A percentile compares a stretch with the other conserved stretches of the same genome.
Conservation (phyloP, 2,888 invertebrate genomes). For the Monochamus alternatus region DNA sequence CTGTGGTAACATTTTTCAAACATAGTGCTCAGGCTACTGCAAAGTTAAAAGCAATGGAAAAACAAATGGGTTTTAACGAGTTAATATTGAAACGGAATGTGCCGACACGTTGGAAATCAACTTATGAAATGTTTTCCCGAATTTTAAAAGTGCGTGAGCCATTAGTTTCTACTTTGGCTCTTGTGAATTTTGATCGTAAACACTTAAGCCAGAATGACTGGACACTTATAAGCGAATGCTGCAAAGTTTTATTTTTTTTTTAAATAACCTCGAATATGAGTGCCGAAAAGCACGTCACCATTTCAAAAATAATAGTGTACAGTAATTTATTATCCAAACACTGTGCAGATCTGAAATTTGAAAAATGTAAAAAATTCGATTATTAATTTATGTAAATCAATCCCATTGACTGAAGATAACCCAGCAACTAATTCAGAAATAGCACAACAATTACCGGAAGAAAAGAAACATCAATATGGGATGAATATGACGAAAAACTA, state of each 20-base stretch:
- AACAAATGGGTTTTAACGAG: conserved; percentile 38
- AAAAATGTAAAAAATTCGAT: conserved; percentile 25
- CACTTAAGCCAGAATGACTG: conserved; percentile 4
- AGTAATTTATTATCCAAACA: conserved; percentile 12
- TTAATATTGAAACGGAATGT: conserved; percentile 50
- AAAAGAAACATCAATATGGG: conserved; percentile 31
- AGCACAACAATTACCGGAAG: neutral
- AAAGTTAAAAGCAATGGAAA: conserved; percentile 39
- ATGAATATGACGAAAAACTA: conserved; percentile 36
- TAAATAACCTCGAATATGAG: too few species aligned
- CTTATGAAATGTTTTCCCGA: conserved; percentile 45
- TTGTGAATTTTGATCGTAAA: conserved; percentile 28
- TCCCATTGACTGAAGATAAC: neutral
- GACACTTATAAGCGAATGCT: neutral
- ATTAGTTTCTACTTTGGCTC: conserved; percentile 40
- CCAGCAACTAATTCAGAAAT: neutral
- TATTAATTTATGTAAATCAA: conserved; percentile 11
- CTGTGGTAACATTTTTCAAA: neutral
- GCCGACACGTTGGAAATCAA: conserved; percentile 43
- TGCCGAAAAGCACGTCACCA: conserved; percentile 9
- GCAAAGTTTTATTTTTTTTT: neutral
- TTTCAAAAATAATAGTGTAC: conserved; percentile 13
- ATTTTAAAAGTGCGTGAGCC: too few species aligned
- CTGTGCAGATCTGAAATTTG: neutral
- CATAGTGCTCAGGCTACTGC: conserved; percentile 37